Conservation (phyloP, 2,113 vertebrate species). For the Neolamprologus fasciatus region DNA sequence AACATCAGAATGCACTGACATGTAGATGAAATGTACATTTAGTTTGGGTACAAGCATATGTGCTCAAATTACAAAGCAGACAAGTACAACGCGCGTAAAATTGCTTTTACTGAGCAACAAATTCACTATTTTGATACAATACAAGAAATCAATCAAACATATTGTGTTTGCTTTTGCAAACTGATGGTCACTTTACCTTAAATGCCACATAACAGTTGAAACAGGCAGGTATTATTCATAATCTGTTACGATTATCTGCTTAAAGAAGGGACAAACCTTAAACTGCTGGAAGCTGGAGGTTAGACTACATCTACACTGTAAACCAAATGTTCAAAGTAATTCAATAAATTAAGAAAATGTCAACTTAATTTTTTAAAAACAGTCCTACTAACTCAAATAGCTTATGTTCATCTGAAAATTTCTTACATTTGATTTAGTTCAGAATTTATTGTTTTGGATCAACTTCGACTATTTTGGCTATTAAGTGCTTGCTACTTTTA, state of each 20-base stretch:
- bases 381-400: background rate
- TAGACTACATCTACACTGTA: background rate
- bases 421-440: rapidly evolving
- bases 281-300: background rate
- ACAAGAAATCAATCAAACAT: background rate
- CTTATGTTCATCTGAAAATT: background rate
- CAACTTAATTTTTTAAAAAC: rapidly evolving
- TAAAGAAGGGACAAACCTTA: background rate
- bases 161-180: background rate
- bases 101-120: background rate
- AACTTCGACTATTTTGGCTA: background rate
- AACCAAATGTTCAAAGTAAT: background rate
- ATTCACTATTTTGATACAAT: background rate
- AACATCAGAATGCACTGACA: background rate
- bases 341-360: background rate
- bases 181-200: background rate
- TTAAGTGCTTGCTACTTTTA: background rate
- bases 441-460: rapidly evolving
- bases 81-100: rapidly evolving
- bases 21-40: background rate
- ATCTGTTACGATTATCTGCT: background rate
- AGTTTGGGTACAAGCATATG: background rate
- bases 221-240: background rate
- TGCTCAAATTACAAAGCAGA: background rate
- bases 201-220: background rate